A percentile compares a stretch with the other conserved stretches of the same genome.
Evolutionary conservation across 1,140 invertebrate genomes (phyloP).

Genomic region (Aphis craccivora): DNA sequence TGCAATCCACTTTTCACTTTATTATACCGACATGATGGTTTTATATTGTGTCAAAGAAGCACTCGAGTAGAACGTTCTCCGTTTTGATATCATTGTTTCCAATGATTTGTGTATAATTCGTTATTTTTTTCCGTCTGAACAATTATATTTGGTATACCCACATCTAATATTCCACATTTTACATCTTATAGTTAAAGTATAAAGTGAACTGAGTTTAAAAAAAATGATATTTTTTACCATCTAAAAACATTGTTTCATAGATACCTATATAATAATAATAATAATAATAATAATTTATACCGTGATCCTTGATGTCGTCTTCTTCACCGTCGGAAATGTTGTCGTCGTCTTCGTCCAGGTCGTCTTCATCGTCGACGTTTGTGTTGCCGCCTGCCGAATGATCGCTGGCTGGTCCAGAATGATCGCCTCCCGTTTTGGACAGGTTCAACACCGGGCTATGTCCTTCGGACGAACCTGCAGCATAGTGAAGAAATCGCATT

Average conservation of each 20-base stretch:
- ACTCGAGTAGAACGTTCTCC: constrained; percentile 8
- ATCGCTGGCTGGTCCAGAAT: constrained; percentile 70
- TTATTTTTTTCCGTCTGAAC: neutral
- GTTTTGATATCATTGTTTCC: constrained; percentile 30
- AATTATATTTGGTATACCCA: neutral
- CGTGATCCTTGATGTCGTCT: constrained; percentile 83
- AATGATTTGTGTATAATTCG: constrained; percentile 1
- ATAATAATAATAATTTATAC: constrained; percentile 41
- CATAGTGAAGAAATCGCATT: neutral
- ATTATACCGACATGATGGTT: neutral
- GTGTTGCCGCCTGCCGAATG: constrained; percentile 79
- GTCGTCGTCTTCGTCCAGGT: constrained; percentile 79
- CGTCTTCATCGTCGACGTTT: constrained; percentile 83
- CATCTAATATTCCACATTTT: neutral
- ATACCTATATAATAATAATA: neutral
- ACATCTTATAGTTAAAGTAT: neutral
- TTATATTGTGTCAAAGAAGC: constrained; percentile 20
- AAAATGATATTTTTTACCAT: neutral
- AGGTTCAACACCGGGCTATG: constrained; percentile 90
- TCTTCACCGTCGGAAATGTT: constrained; percentile 79
- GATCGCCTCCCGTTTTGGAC: constrained; percentile 80
- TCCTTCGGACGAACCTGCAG: constrained; percentile 80
- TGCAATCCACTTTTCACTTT: constrained; percentile 32
- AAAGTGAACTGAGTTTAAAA: neutral
- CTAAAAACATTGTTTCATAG: neutral